These are phyloP conservation scores for Cheilosia impressa DNA, from an alignment of 2,888 invertebrate genomes.

Conservation along the genomic window DNA sequence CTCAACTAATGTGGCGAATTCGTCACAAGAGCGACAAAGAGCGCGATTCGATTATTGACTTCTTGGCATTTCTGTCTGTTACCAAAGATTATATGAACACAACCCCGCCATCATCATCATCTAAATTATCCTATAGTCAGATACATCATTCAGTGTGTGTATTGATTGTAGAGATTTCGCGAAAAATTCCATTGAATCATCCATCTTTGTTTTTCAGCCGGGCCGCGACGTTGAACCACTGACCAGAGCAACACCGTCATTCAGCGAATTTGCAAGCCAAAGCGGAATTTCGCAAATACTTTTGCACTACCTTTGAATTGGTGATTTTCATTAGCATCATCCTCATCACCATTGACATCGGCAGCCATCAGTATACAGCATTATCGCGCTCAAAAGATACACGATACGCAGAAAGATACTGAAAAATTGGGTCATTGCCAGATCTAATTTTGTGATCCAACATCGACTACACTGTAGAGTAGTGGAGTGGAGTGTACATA, in stretches of 20 bases:
- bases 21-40: neutral
- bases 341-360: conserved; percentile 27
- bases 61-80: conserved; percentile 16
- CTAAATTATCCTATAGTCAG: neutral
- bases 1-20: conserved; percentile 17
- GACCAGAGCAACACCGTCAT: conserved; percentile 34
- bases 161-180: conserved; percentile 62
- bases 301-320: conserved; percentile 58
- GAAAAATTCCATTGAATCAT: conserved; percentile 53
- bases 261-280: conserved; percentile 63
- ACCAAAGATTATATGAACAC: conserved; percentile 18
- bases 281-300: conserved; percentile 67
- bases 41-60: conserved; percentile 18
- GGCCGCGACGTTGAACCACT: conserved; percentile 19
- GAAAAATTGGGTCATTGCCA: conserved; percentile 74
- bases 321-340: conserved; percentile 41
- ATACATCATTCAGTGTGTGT: conserved; percentile 36
- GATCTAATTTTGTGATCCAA: conserved; percentile 69
- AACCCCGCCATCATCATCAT: neutral
- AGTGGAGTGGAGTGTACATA: neutral
- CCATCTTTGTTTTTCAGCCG: conserved; percentile 57
- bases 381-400: conserved; percentile 44
- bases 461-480: neutral
- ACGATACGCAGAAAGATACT: conserved; percentile 67
- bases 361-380: neutral